Conservation (phyloP, 2,888 invertebrate genomes). For the Clitarchus hookeri region DNA sequence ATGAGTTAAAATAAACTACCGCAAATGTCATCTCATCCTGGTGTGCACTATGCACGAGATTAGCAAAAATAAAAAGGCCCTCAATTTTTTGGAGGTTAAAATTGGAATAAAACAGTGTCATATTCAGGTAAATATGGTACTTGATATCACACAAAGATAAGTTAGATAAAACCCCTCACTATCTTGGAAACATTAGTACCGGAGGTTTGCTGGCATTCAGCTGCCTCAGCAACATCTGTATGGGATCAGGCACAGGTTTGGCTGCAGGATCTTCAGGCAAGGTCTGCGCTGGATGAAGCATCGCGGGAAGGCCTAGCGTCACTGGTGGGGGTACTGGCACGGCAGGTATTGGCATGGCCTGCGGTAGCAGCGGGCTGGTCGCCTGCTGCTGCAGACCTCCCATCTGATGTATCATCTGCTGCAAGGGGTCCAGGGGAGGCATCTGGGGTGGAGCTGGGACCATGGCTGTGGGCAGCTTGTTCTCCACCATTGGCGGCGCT, state of each 20-base stretch:
- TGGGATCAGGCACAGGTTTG: constrained; percentile 32
- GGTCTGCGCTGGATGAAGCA: constrained; percentile 10
- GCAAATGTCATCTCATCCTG: no score
- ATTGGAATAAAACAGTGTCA: no score
- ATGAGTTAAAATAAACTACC: no score
- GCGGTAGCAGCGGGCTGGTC: constrained; percentile 47
- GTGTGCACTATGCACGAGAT: no score
- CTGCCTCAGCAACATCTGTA: constrained; percentile 53
- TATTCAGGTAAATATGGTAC: no score
- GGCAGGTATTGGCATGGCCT: constrained; percentile 49
- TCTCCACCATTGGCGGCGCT: constrained; percentile 35
- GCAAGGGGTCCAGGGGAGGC: constrained; percentile 57
- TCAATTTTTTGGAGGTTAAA: no score
- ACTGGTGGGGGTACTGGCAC: constrained; percentile 41
- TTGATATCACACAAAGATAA: no score
- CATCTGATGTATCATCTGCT: constrained; percentile 60
- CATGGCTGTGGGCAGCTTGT: constrained; percentile 44
- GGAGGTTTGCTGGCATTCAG: constrained; percentile 44
- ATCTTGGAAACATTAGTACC: constrained; percentile 24
- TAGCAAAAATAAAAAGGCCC: no score
- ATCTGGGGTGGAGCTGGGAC: constrained; percentile 44
- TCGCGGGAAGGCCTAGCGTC: constrained; percentile 23
- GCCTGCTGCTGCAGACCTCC: constrained; percentile 54
- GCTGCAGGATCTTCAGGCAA: neutral
- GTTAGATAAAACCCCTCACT: no score